Evolutionary conservation across 1,140 invertebrate species (phyloP).

Genomic region (Cataglyphis hispanica): DNA sequence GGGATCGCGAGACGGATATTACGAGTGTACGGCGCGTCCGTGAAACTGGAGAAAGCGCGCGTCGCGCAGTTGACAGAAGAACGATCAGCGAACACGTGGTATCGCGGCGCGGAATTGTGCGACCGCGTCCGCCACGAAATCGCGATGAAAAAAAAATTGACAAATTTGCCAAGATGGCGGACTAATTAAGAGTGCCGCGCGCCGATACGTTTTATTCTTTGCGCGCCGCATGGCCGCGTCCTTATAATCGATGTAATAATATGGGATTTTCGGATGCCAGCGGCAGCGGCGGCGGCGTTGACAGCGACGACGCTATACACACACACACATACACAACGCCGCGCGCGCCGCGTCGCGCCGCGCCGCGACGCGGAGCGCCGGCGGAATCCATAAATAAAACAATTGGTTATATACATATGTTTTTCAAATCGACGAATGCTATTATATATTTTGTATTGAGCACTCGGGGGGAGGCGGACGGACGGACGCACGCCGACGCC

Average conservation of each 20-base stretch:
- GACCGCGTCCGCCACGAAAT: neutral
- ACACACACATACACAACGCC: neutral
- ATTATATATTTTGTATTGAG: constrained; percentile 86
- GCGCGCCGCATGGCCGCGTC: constrained; percentile 31
- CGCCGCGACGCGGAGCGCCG: constrained; percentile 60
- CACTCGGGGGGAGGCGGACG: constrained; percentile 78
- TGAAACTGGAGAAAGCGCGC: neutral
- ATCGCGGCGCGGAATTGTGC: neutral
- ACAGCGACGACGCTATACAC: neutral
- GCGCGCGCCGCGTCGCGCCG: neutral
- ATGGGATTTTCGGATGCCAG: constrained; percentile 36
- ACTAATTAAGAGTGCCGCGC: constrained; percentile 79
- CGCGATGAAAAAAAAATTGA: neutral
- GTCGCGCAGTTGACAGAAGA: neutral
- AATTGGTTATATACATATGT: constrained; percentile 82
- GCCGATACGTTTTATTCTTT: constrained; percentile 78
- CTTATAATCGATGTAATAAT: constrained; percentile 30
- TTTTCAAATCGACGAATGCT: constrained; percentile 86
- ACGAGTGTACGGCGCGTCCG: neutral
- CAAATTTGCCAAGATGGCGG: constrained; percentile 77
- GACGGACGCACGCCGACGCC: constrained; percentile 81
- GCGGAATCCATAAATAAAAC: constrained; percentile 80
- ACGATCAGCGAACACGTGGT: neutral
- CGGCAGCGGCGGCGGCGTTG: neutral
- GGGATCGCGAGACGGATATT: constrained; percentile 29